Percentiles rank a stretch among this genome's conserved stretches.
Conservation (phyloP, 2,888 invertebrate genomes). For the Dastarcus helophoroides region DNA sequence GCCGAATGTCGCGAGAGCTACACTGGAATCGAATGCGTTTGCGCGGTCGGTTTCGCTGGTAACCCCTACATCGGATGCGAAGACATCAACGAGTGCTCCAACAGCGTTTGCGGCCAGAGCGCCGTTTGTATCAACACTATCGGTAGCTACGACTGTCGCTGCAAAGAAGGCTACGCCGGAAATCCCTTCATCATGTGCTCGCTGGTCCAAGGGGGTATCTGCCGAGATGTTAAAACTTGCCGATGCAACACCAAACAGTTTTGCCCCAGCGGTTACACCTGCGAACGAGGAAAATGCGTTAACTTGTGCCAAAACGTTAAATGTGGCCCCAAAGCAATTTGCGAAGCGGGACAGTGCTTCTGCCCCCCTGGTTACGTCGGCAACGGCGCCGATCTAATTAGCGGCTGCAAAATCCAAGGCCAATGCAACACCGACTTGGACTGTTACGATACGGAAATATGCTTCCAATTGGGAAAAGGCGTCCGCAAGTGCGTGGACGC, state of each 20-base stretch:
- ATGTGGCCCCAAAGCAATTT: constrained; percentile 74
- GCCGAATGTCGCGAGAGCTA: constrained; percentile 69
- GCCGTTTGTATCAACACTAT: constrained; percentile 84
- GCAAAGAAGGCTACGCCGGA: constrained; percentile 71
- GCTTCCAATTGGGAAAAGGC: constrained; percentile 72
- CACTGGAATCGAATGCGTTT: constrained; percentile 67
- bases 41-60: constrained; percentile 72
- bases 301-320: constrained; percentile 63
- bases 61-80: constrained; percentile 75
- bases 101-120: constrained; percentile 69
- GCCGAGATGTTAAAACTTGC: constrained; percentile 57
- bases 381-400: constrained; percentile 55
- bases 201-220: constrained; percentile 55
- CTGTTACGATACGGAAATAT: constrained; percentile 75
- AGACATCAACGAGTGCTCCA: constrained; percentile 73
- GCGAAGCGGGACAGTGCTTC: constrained; percentile 66
- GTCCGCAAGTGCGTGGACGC: constrained; percentile 75
- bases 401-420: constrained; percentile 62
- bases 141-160: constrained; percentile 82
- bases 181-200: constrained; percentile 81
- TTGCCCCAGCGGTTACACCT: constrained; percentile 67
- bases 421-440: constrained; percentile 73
- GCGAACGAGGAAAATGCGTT: constrained; percentile 61
- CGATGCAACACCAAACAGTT: constrained; percentile 57
- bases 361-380: constrained; percentile 71